phyloP scores from a whole-genome alignment of 2,888 invertebrate genomes.

The Leptopilina syphax region DNA sequence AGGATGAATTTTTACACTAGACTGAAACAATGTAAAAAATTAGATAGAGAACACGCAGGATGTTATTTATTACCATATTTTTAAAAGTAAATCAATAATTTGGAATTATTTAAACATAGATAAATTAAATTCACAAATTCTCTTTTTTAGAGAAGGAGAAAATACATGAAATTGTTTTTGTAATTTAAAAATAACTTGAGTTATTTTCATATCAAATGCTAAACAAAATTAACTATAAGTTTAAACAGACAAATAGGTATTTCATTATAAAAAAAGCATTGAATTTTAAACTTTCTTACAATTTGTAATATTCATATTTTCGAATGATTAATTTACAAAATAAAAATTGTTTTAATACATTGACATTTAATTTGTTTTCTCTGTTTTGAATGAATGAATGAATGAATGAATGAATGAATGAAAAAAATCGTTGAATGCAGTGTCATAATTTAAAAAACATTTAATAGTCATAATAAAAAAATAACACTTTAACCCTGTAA shows the following conservation, averaged over 20 bases:
- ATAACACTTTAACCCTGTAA: too few species aligned
- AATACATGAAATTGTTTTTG: conserved; percentile 1
- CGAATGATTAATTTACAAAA: conserved; percentile 49
- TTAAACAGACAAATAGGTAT: neutral
- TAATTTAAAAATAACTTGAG: neutral
- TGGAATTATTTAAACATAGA: too few species aligned
- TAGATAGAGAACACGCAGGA: neutral
- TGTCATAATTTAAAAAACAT: too few species aligned
- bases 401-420: too few species aligned
- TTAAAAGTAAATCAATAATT: neutral
- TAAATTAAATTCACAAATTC: too few species aligned
- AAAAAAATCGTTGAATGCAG: too few species aligned
- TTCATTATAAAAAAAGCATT: conserved; percentile 9
- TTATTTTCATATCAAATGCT: neutral
- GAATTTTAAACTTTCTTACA: conserved; percentile 11
- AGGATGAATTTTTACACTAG: conserved; percentile 17
- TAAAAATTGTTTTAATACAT: conserved; percentile 54
- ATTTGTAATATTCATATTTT: conserved; percentile 34
- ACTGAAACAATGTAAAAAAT: conserved; percentile 6
- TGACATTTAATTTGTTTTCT: neutral
- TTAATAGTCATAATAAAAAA: too few species aligned
- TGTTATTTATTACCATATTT: neutral
- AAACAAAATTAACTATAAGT: neutral
- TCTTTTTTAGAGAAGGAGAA: neutral
- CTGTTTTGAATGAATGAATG: too few species aligned